Percentiles rank a stretch among this genome's conserved stretches.
Evolutionary conservation across 2,113 vertebrate genomes (phyloP).

Genomic region (Heptranchias perlo): DNA sequence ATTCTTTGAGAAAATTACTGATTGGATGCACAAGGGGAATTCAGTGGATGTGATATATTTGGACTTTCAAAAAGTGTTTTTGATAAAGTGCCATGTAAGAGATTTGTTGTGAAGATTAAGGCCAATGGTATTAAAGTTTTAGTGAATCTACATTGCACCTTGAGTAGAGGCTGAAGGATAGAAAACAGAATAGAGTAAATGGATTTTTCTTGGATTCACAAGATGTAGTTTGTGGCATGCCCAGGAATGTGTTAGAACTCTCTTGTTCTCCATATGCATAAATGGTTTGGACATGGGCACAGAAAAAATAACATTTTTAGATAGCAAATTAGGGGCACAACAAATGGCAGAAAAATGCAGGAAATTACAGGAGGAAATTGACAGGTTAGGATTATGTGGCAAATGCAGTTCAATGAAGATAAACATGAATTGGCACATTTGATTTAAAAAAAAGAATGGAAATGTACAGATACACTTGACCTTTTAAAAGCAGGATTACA

Average conservation of each 20-base stretch:
- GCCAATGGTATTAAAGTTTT: no score
- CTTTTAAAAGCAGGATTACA: neutral
- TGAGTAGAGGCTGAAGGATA: neutral
- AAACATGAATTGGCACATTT: neutral
- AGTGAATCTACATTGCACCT: neutral
- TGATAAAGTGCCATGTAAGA: neutral
- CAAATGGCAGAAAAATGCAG: neutral
- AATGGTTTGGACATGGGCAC: neutral
- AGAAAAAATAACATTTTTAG: neutral
- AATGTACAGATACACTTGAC: neutral
- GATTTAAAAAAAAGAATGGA: neutral
- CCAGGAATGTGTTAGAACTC: neutral
- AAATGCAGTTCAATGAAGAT: neutral
- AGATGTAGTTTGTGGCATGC: neutral
- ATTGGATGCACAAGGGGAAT: neutral
- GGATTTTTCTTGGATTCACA: neutral
- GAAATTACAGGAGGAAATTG: neutral
- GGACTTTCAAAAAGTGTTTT: neutral
- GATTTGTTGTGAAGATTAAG: no score
- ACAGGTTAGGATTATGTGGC: neutral
- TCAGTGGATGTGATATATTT: neutral
- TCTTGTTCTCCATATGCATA: neutral
- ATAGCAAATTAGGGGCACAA: neutral
- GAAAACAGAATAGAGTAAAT: neutral
- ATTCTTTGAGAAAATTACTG: neutral